Base-by-base conservation (phyloP, 2,888 invertebrate species). In the Synergus itoensis region DNA sequence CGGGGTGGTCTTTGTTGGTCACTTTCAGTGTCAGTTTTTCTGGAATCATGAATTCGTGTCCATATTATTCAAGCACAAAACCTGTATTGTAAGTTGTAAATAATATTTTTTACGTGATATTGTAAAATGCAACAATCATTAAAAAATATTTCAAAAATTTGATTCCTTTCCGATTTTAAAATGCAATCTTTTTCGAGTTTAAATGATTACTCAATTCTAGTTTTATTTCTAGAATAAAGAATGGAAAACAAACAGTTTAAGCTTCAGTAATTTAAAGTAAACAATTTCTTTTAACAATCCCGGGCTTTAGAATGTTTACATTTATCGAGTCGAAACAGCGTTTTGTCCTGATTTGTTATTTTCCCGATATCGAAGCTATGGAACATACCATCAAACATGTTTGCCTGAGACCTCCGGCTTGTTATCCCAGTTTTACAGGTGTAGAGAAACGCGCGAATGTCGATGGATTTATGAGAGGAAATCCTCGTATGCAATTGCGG, bases 311-410 rank as follows among this genome's bases (percentile, higher is more conserved):
- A 36, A 53, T 73, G 36, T 53, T 73, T 73, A 73, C 28, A 69
- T 28, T n/a, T 9, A 28, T 48, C 48, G 53, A 53, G 9, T 73
- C n/a, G 4, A 53, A 48, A 28, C n/a, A 16, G 36, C 16, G n/a
- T 73, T 73, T 73, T 73, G 53, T 53, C 73, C 48, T 73, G 53
- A 73, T 53, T 73, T 73, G 73, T 73, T 73, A 73, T 73, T 73
- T 73, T 73, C n/a, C 48, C 73, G 73, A 73, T 73, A 73, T 73
- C 53, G 12, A 14, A 36, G 18, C 36, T 36, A 73, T 73, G 28
- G 36, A 73, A 53, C 40, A 73, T 40, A 73, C 73, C n/a, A 1
- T 53, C 11, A 36, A 53, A 4, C 73, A n/a, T 36, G 28, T 53
- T 73, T 53, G 53, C 36, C 28, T 53, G 36, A 36, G 48, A 73